A percentile compares a stretch with the other conserved stretches of the same genome.
Evolutionary conservation across 2,113 vertebrate species (phyloP).

Genomic region (Apteryx owenii): DNA sequence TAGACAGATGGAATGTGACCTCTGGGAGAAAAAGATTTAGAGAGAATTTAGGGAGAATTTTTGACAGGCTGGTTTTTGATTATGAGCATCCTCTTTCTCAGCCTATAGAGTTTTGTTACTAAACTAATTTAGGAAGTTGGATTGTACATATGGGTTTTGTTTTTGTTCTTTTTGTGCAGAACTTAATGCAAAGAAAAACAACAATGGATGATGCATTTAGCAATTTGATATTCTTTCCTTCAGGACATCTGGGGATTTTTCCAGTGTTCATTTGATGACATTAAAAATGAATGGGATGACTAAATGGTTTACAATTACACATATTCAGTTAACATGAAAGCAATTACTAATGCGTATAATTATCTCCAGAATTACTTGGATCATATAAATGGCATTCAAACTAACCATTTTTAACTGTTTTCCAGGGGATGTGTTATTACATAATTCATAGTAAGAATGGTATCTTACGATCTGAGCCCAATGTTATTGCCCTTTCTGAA

Average conservation of each 20-base stretch:
- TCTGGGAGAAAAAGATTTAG: background rate
- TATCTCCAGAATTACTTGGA: slow-evolving; percentile 12
- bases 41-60: background rate
- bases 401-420: background rate
- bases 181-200: background rate
- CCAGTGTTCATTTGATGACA: background rate
- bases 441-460: background rate
- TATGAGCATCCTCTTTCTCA: background rate
- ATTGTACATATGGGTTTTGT: background rate
- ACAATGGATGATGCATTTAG: background rate
- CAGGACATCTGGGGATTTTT: background rate
- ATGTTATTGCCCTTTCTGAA: background rate
- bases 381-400: background rate
- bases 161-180: background rate
- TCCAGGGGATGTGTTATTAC: background rate
- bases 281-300: slow-evolving; percentile 43
- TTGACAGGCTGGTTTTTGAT: background rate
- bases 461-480: background rate
- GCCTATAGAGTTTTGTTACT: background rate
- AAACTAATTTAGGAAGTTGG: background rate
- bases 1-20: background rate
- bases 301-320: slow-evolving; percentile 23
- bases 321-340: background rate
- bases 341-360: slow-evolving; percentile 34
- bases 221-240: background rate